Evolutionary conservation across 2,797 vertebrate species (phyloP).

Genomic region (Coreius guichenoti): DNA sequence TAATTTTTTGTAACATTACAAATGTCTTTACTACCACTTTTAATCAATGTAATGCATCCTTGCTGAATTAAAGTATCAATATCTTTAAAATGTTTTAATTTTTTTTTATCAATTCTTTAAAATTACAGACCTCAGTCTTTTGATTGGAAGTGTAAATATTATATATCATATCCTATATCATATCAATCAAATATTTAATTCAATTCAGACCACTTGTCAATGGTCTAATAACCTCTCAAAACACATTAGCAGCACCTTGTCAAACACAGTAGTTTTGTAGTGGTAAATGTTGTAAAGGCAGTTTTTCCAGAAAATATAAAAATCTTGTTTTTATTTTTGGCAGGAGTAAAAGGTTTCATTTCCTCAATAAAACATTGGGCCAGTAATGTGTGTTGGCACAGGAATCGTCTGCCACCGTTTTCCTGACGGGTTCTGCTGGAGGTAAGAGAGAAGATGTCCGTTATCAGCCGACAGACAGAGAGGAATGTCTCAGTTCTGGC

Average conservation of each 20-base stretch:
- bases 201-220: neutral
- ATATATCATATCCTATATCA: neutral
- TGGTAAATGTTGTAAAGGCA: neutral
- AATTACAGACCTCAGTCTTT: neutral
- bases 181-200: no score
- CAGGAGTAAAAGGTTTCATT: neutral
- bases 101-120: neutral
- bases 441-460: neutral
- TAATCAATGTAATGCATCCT: neutral
- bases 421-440: neutral
- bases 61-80: neutral
- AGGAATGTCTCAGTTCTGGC: conserved; percentile 10
- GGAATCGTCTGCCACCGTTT: neutral
- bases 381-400: neutral
- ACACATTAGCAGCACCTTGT: neutral
- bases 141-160: neutral
- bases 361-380: neutral
- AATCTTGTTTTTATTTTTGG: neutral
- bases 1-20: no score
- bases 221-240: neutral
- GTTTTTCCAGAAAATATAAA: neutral
- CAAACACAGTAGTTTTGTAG: neutral
- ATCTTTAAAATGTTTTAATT: no score
- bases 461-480: conserved; percentile 16
- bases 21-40: neutral